phyloP scores from a whole-genome alignment of 2,113 vertebrate species.

The Gobius niger region DNA sequence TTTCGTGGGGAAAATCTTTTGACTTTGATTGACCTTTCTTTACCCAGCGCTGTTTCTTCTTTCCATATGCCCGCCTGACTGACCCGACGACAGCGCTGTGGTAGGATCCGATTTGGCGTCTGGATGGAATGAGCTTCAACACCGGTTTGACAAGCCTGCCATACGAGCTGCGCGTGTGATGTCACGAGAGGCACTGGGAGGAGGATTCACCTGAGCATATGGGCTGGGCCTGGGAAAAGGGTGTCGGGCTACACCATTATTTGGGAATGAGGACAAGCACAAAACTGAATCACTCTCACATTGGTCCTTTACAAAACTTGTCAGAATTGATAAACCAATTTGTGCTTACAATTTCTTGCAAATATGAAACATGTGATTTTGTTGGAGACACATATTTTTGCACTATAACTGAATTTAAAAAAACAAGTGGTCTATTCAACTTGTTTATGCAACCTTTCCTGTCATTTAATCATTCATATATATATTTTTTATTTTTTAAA shows the following conservation, averaged over 20 bases:
- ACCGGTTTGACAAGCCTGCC: constrained; percentile 64
- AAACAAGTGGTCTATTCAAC: neutral
- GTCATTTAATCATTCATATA: too few relatives aligned
- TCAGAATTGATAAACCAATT: neutral
- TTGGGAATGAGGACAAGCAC: neutral
- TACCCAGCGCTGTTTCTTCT: constrained; percentile 14
- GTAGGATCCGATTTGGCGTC: constrained; percentile 10
- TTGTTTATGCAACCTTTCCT: neutral
- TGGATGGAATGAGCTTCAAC: constrained; percentile 28
- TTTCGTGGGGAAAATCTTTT: neutral
- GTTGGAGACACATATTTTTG: constrained; percentile 15
- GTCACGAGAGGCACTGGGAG: constrained; percentile 37
- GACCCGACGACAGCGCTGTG: constrained; percentile 11
- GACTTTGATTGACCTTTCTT: neutral
- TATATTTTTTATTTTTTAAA: neutral
- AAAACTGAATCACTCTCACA: neutral
- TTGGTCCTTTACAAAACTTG: neutral
- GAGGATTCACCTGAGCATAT: constrained; percentile 29
- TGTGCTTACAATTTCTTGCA: neutral
- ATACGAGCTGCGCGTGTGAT: constrained; percentile 45
- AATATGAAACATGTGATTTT: constrained; percentile 15
- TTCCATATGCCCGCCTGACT: constrained; percentile 21
- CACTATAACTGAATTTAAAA: neutral
- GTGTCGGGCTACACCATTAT: neutral
- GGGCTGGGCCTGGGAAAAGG: neutral